phyloP scores from a whole-genome alignment of 2,888 invertebrate genomes.

The Pegoplata infirma region DNA sequence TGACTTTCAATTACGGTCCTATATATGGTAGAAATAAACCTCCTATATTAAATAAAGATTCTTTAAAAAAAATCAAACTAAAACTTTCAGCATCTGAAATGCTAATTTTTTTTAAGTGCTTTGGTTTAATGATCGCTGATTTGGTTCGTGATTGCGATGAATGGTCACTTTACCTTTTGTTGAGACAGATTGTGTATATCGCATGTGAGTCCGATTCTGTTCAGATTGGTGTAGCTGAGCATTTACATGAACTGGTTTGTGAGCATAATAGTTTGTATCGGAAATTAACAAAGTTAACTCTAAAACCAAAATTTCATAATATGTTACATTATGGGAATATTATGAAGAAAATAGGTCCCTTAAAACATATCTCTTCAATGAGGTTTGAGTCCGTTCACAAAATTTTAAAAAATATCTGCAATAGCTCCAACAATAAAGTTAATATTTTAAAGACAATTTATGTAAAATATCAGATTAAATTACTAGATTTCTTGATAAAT shows the following conservation, averaged over 20 bases:
- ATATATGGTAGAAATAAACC: constrained; percentile 28
- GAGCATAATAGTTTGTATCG: constrained; percentile 42
- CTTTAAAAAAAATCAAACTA: too few species aligned
- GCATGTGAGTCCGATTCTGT: constrained; percentile 25
- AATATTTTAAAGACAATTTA: too few species aligned
- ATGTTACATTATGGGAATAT: constrained; percentile 40
- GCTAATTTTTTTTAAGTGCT: constrained; percentile 23
- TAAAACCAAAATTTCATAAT: constrained; percentile 50
- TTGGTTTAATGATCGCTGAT: constrained; percentile 35
- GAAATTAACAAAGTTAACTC: constrained; percentile 21
- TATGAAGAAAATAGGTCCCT: too few species aligned
- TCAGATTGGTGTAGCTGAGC: too few species aligned
- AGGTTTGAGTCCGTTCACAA: too few species aligned
- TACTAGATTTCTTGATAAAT: too few species aligned
- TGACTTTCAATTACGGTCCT: constrained; percentile 39
- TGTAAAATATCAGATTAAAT: too few species aligned
- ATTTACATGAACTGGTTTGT: too few species aligned
- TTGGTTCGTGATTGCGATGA: constrained; percentile 32
- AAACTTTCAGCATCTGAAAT: constrained; percentile 40
- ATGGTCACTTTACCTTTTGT: constrained; percentile 22
- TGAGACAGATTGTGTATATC: constrained; percentile 28
- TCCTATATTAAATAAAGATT: constrained; percentile 14
- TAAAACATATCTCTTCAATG: too few species aligned
- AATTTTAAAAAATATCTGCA: too few species aligned
- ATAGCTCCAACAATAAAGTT: too few species aligned